phyloP scores from a whole-genome alignment of 2,113 vertebrate genomes.

The Catharus fuscescens region DNA sequence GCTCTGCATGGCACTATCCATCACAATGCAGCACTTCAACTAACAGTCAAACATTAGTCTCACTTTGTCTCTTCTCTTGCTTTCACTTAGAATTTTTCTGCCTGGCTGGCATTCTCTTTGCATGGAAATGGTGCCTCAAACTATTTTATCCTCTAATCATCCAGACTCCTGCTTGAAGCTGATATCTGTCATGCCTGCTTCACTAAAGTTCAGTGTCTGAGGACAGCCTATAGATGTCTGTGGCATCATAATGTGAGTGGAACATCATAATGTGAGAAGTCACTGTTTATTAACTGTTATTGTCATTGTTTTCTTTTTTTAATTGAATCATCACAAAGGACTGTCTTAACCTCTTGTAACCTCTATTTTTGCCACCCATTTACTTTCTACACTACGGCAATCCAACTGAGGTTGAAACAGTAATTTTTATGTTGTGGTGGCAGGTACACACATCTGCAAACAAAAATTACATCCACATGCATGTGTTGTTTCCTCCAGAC shows the following conservation, averaged over 20 bases:
- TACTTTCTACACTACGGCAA: neutral
- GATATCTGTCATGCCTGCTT: neutral
- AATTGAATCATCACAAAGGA: neutral
- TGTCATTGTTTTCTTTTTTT: neutral
- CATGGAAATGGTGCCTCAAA: neutral
- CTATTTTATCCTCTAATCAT: neutral
- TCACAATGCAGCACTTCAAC: neutral
- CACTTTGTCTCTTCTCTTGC: neutral
- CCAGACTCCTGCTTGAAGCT: neutral
- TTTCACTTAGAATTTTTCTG: neutral
- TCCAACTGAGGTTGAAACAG: neutral
- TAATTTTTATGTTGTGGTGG: neutral
- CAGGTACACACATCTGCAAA: rapidly evolving
- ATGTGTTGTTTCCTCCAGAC: neutral
- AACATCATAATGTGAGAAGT: neutral
- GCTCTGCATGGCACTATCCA: neutral
- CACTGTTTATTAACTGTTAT: neutral
- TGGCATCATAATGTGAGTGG: neutral
- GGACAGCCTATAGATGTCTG: neutral
- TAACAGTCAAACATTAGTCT: neutral
- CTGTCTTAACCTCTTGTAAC: neutral
- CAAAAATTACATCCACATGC: neutral
- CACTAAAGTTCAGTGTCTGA: neutral
- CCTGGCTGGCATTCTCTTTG: neutral
- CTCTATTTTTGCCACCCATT: neutral